Evolutionary conservation across 1,140 invertebrate genomes (phyloP).

Genomic region (Brachionus rubens): DNA sequence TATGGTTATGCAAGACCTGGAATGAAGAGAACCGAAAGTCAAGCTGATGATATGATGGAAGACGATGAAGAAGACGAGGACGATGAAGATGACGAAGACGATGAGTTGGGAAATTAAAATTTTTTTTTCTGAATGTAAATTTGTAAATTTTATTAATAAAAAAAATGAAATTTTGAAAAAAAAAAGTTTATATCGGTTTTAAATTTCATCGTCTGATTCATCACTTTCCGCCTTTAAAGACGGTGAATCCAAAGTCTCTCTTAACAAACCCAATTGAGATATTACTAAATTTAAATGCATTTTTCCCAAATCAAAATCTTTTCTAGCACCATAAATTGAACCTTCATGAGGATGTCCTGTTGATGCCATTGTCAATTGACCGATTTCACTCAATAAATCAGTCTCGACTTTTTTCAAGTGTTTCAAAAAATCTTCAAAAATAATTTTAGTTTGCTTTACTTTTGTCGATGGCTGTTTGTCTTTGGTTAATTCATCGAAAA

Average conservation of each 20-base stretch:
- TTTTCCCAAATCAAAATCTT: constrained; percentile 46
- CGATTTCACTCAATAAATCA: constrained; percentile 1
- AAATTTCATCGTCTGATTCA: background rate
- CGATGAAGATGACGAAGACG: constrained; percentile 47
- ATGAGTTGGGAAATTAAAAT: constrained; percentile 30
- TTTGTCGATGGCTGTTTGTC: constrained; percentile 37
- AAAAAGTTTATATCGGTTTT: too few species aligned
- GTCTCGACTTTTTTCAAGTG: constrained; percentile 42
- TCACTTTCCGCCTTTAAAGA: background rate
- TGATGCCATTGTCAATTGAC: constrained; percentile 19
- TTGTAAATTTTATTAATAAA: too few species aligned
- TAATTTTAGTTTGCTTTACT: constrained; percentile 34
- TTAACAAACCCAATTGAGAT: background rate
- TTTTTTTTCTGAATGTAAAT: constrained; percentile 4
- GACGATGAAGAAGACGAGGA: constrained; percentile 48
- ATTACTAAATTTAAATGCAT: constrained; percentile 35
- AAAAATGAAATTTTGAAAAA: too few species aligned
- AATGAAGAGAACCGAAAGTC: constrained; percentile 37
- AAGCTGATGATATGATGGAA: constrained; percentile 13
- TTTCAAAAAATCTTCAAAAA: constrained; percentile 43
- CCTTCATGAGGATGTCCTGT: constrained; percentile 42
- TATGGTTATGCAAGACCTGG: constrained; percentile 23
- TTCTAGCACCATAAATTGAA: constrained; percentile 42
- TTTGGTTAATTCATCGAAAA: constrained; percentile 43
- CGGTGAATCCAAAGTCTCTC: background rate